Conservation (phyloP, 1,140 invertebrate genomes). For the Trinorchestia longiramus region DNA sequence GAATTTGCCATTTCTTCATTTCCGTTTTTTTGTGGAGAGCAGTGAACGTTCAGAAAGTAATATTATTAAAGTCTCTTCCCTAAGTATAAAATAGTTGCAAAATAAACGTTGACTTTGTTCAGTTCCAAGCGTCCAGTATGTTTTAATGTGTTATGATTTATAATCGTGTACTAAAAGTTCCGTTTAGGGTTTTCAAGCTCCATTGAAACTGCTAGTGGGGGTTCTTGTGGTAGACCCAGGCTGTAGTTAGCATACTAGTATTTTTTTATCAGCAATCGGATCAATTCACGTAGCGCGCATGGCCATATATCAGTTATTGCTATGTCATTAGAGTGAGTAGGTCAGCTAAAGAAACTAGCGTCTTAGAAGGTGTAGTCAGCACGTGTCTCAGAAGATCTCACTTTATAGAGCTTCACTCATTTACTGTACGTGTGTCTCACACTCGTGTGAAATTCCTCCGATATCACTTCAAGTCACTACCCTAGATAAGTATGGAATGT, state of each 20-base stretch:
- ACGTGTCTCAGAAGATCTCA: not conserved
- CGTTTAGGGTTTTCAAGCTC: too few species aligned
- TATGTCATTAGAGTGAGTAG: too few species aligned
- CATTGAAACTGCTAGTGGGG: too few species aligned
- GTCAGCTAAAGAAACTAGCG: not conserved
- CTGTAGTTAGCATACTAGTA: too few species aligned
- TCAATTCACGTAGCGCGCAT: too few species aligned
- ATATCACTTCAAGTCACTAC: not conserved
- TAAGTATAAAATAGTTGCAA: not conserved
- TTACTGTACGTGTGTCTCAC: not conserved
- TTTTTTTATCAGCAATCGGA: too few species aligned
- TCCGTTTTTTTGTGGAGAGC: not conserved
- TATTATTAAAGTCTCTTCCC: not conserved
- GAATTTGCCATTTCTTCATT: not conserved
- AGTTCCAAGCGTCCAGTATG: not conserved
- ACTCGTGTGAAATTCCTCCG: not conserved
- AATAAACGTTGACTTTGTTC: not conserved
- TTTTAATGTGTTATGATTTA: not conserved
- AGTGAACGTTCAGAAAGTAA: not conserved
- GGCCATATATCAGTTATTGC: too few species aligned
- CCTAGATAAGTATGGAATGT: not conserved
- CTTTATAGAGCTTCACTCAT: not conserved
- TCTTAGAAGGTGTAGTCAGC: not conserved
- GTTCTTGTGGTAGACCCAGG: too few species aligned
- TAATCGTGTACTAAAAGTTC: too few species aligned